Conservation (phyloP, 2,888 invertebrate genomes). For the Acutogordius australiensis region DNA sequence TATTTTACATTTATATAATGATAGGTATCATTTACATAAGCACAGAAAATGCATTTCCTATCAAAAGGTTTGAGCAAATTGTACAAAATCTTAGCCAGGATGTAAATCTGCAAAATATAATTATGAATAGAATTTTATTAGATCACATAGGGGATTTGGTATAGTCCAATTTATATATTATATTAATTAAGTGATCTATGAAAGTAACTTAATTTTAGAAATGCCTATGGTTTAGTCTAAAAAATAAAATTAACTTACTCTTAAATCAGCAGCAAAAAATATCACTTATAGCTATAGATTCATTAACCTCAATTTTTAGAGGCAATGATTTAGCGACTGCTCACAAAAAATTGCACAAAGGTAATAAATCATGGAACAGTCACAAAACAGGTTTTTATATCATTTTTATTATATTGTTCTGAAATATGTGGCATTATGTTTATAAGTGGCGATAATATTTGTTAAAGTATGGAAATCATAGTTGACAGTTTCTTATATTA, state of each 20-base stretch:
- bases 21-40: neutral
- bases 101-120: neutral
- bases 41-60: constrained; percentile 1
- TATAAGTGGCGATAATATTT: no score
- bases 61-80: constrained; percentile 6
- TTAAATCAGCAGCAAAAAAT: neutral
- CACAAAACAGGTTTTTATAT: no score
- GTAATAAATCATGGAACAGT: neutral
- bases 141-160: constrained; percentile 8
- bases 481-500: no score
- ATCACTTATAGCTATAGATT: neutral
- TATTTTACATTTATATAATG: neutral
- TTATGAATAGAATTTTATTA: neutral
- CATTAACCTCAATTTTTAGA: neutral
- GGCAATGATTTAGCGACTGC: neutral
- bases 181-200: neutral
- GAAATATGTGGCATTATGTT: no score
- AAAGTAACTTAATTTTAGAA: neutral
- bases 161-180: neutral
- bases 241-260: neutral
- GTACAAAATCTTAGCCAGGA: neutral
- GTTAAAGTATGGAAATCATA: no score
- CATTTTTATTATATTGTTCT: no score
- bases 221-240: neutral
- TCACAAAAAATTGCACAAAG: neutral